Conservation (phyloP, 2,888 invertebrate genomes). For the Baronia brevicornis region DNA sequence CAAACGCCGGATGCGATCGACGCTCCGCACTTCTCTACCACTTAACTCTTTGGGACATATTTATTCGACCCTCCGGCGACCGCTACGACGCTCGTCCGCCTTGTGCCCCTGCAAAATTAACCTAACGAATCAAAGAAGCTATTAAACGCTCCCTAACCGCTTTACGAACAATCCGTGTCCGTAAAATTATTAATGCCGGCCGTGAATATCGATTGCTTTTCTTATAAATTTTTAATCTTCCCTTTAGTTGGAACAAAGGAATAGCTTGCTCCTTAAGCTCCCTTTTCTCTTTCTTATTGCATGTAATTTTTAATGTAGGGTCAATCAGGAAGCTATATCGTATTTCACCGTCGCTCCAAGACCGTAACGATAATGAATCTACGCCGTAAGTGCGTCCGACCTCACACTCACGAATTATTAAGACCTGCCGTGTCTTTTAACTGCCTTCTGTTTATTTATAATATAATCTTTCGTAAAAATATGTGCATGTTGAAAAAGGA, state of each 20-base stretch:
- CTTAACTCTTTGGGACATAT: conserved; percentile 77
- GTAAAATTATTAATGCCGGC: conserved; percentile 52
- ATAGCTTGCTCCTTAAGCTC: conserved; percentile 44
- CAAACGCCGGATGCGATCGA: conserved; percentile 74
- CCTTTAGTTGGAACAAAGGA: conserved; percentile 64
- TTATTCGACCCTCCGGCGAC: conserved; percentile 75
- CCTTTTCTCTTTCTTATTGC: conserved; percentile 57
- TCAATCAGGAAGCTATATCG: conserved; percentile 73
- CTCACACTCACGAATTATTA: conserved; percentile 76
- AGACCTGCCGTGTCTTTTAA: conserved; percentile 44
- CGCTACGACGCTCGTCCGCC: conserved; percentile 48
- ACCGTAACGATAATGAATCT: conserved; percentile 73
- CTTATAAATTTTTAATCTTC: conserved; percentile 62
- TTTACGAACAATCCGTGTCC: conserved; percentile 46
- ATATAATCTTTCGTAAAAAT: too few relatives aligned
- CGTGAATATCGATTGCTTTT: conserved; percentile 50
- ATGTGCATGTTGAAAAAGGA: too few relatives aligned
- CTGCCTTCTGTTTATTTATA: conserved; percentile 1
- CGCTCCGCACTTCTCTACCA: conserved; percentile 69
- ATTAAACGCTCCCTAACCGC: conserved; percentile 50
- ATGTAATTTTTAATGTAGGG: conserved; percentile 76
- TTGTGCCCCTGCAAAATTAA: conserved; percentile 59
- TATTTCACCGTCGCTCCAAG: conserved; percentile 67
- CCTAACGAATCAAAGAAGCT: conserved; percentile 67
- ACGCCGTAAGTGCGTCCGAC: conserved; percentile 64